phyloP scores from a whole-genome alignment of 2,797 vertebrate species.

The Botia almorhae region DNA sequence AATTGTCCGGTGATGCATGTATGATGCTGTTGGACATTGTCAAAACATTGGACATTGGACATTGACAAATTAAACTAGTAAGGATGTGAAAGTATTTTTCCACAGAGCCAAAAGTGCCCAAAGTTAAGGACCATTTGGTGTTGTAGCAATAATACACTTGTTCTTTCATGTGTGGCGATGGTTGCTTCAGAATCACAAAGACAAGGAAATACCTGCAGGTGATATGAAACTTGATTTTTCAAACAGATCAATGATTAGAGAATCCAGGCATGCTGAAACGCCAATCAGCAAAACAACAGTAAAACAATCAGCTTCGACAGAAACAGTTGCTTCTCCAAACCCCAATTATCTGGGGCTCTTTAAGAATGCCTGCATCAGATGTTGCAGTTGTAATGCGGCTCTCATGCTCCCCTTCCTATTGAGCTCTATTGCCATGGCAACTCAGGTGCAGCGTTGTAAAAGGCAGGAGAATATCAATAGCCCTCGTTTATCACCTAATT shows the following conservation, averaged over 20 bases:
- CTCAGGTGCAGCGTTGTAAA: slow-evolving; percentile 63
- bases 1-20: neutral
- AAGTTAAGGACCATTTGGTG: neutral
- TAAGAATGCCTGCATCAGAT: slow-evolving; percentile 46
- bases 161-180: slow-evolving; percentile 15
- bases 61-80: neutral
- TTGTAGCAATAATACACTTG: neutral
- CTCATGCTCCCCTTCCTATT: slow-evolving; percentile 58
- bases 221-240: slow-evolving; percentile 35
- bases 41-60: no score
- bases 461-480: slow-evolving; percentile 46
- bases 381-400: slow-evolving; percentile 43
- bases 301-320: slow-evolving; percentile 27
- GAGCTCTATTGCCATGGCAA: slow-evolving; percentile 73
- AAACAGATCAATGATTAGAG: slow-evolving; percentile 26
- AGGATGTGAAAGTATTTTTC: neutral
- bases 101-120: neutral
- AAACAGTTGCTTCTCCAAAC: slow-evolving; percentile 12
- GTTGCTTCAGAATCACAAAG: slow-evolving; percentile 10
- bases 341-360: slow-evolving; percentile 33
- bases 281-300: slow-evolving; percentile 1
- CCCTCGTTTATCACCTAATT: slow-evolving; percentile 42
- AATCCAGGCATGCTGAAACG: slow-evolving; percentile 2
- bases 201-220: slow-evolving; percentile 38
- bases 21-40: neutral